Conservation (phyloP, 2,797 vertebrate genomes). For the Cuculus canorus region DNA sequence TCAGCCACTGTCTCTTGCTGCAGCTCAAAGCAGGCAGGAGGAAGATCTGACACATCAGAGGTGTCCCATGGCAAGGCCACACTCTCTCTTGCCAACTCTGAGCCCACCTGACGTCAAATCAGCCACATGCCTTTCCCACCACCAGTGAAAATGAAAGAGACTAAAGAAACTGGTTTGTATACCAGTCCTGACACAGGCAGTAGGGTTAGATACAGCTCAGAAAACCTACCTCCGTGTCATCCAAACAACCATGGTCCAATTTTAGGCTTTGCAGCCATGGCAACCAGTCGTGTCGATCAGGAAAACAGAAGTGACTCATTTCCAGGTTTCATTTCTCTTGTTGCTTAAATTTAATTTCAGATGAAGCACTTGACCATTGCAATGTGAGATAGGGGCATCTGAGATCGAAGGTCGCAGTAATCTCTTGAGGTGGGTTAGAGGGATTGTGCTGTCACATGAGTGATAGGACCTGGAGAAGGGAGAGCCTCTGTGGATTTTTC, state of each 20-base stretch:
- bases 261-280: conserved; percentile 40
- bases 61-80: accelerated
- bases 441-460: not conserved
- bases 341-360: not conserved
- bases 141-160: not conserved
- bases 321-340: conserved; percentile 36
- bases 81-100: not conserved
- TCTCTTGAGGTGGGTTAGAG: not conserved
- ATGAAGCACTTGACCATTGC: not conserved
- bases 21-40: not conserved
- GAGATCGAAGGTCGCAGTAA: not conserved
- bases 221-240: not conserved
- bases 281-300: not conserved
- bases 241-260: not conserved
- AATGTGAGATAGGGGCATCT: not conserved
- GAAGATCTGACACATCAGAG: not conserved
- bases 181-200: accelerated
- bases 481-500: not conserved
- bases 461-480: not conserved
- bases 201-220: not conserved
- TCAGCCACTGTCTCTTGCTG: not conserved
- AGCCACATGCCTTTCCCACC: not conserved
- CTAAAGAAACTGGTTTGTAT: accelerated
- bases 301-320: conserved; percentile 46
- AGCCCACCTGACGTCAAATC: not conserved